Evolutionary conservation across 2,113 vertebrate species (phyloP).

Genomic region (crab-eating macaque (Macaca fascicularis)): T2T-MFA8v1.1 NC_088392.1:51278001-51278500

Average conservation of each 20-base stretch:
- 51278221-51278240: not conserved
- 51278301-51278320: not conserved
- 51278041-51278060: slow-evolving; percentile 31
- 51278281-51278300: not conserved
- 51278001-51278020: slow-evolving; percentile 3
- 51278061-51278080: slow-evolving; percentile 51
- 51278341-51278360: not conserved
- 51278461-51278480: not conserved
- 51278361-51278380: not conserved
- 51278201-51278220: not conserved
- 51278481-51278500: not conserved
- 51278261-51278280: not conserved
- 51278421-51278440: not conserved
- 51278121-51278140: slow-evolving; percentile 43
- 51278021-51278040: slow-evolving; percentile 4
- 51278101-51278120: slow-evolving; percentile 50
- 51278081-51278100: slow-evolving; percentile 48
- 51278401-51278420: not conserved
- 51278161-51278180: not conserved
- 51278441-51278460: not conserved
- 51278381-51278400: not conserved
- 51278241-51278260: not conserved
- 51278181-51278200: slow-evolving; percentile 57
- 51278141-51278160: slow-evolving; percentile 37
- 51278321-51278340: not conserved